Conservation (phyloP, 2,113 vertebrate species). For the Gymnorhina tibicen region DNA sequence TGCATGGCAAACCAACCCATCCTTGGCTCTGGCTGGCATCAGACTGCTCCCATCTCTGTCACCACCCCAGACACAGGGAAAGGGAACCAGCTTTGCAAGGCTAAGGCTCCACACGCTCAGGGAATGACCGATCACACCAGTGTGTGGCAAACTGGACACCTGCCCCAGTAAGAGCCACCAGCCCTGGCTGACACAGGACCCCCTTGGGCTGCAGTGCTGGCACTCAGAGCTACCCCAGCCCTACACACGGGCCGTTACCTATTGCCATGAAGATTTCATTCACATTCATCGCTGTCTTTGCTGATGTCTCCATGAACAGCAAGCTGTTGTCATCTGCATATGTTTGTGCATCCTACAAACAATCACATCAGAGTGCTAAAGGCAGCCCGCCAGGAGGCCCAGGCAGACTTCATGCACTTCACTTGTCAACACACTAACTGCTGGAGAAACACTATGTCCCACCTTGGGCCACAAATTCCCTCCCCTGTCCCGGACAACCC, state of each 20-base stretch:
- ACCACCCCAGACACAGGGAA: neutral
- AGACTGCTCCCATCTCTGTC: neutral
- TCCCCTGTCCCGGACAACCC: neutral
- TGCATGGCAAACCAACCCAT: neutral
- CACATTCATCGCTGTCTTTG: conserved; percentile 98
- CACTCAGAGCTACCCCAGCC: neutral
- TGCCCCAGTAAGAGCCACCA: neutral
- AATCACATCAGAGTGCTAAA: neutral
- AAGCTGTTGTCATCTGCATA: conserved; percentile 99
- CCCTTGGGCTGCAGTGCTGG: neutral
- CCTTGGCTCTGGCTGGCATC: neutral
- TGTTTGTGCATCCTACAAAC: conserved; percentile 88
- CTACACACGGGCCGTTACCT: conserved; percentile 58
- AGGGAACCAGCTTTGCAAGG: neutral
- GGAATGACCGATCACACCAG: neutral
- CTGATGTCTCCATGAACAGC: conserved; percentile 99
- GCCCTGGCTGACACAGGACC: neutral
- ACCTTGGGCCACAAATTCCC: neutral
- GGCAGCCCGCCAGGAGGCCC: neutral
- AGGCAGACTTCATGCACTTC: neutral
- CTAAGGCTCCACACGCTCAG: neutral
- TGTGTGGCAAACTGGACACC: neutral
- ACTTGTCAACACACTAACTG: neutral
- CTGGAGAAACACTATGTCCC: neutral
- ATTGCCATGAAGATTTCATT: conserved; percentile 99